Base-by-base conservation (phyloP, 2,888 invertebrate genomes). In the Ptychoptera contaminata region DNA sequence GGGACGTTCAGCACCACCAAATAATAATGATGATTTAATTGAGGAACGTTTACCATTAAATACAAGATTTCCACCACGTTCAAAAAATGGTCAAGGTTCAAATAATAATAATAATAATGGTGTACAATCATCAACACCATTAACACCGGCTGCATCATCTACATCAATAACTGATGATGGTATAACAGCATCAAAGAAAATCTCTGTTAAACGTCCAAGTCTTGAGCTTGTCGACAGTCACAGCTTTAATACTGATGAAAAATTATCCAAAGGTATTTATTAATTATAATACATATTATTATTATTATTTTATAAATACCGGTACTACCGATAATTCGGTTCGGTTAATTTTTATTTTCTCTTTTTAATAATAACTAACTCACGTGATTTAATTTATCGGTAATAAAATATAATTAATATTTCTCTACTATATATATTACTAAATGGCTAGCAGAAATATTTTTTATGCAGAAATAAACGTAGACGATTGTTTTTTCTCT, bases 61-160 rank as follows among this genome's bases (percentile, higher is more conserved):
- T 56, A 86, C 87, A n/a, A 76, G 87, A 50, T 87, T 86, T 62
- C 85, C 85, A 48, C 82, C 83, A 38, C 78, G 80, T 47, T 76
- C 77, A 52, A 23, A 23, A 7, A 23, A 23, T 23, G 23, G 23
- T 5, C 23, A 23, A 23, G 23, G 23, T 23, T 23, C 23, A 23
- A 23, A 23, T 23, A 23, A 23, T 23, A 23, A 23, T 23, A 59
- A 58, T 41, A 56, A 38, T 51, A 69, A 68, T 50, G 70, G 23
- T 3, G 7, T 23, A 23, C 23, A 23, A 70, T 58, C 43, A 67
- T 68, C 38, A 63, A 61, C 43, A 60, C 71, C 54, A 62, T 72
- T 60, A 60, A 71, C 50, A 58, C 73, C 60, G 59, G 71, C 61
- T 55, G 77, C 58, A 54, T 74, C 79, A 51, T 74, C 71, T 62